Evolutionary conservation across 2,113 vertebrate genomes (phyloP), one percentile per base, ranked within the genome.

Genomic region (Diadophis punctatus): DNA sequence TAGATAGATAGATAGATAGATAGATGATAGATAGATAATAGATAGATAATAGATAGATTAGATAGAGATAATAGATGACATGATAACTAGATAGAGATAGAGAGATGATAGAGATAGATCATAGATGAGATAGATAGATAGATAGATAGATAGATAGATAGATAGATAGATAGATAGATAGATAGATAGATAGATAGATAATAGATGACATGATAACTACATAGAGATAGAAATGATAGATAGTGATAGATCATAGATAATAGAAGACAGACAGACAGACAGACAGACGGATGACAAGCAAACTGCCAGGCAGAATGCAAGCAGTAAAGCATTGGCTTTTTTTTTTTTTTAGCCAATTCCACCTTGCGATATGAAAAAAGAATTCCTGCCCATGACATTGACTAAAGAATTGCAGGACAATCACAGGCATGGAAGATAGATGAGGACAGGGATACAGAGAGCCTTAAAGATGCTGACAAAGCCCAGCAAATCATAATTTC

Each of bases 401-500:
- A 51, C n/a, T 11, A 0, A 63, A 1, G 74, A 27, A 60, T 11
- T 30, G 58, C 58, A 60, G 58, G 58, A 60, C 58, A 60, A 30
- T 4, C 60, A 55, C 30, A 91, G 39, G 34, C 46, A 10, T 63
- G 23, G 86, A 63, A 39, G 43, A 34, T 34, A 1, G 85, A 1
- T 0, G 12, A 9, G 58, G 91, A 3, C 22, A 90, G 49, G 84
- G 0, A 90, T 48, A 56, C 88, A 4, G 90, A 85, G 89, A 95
- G 91, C 92, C 93, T 92, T 95, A 63, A 0, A 55, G 58, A 30
- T 9, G 91, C 92, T 60, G 25, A 30, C 27, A 60, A 30, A 60
- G 25, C 58, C 58, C 27, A 60, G 27, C 91, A 90, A 34, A 95
- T 97, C 95, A 96, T 97, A 96, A 97, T 95, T 96, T 90, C 91